These are phyloP conservation scores for Pandemis heparana DNA, from an alignment of 2,888 invertebrate genomes.

Conservation along the genomic window DNA sequence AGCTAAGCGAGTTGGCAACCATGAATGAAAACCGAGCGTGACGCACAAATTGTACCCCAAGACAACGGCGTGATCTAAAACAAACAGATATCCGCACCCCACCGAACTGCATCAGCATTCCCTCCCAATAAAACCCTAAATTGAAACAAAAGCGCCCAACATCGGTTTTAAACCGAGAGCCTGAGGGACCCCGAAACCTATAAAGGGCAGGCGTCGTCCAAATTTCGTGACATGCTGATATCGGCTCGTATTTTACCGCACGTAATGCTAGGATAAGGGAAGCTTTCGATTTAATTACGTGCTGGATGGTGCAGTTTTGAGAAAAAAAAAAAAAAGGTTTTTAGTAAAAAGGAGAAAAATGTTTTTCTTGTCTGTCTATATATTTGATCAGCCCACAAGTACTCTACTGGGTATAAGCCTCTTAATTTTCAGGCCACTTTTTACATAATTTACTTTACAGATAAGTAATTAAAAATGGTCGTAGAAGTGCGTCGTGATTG, in stretches of 20 bases:
- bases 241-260: constrained; percentile 30
- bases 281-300: constrained; percentile 36
- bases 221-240: constrained; percentile 44
- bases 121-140: constrained; percentile 27
- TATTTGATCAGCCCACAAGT: too few relatives aligned
- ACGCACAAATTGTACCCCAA: not conserved
- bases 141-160: constrained; percentile 23
- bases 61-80: not conserved
- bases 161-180: constrained; percentile 24
- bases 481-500: too few relatives aligned
- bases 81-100: constrained; percentile 6
- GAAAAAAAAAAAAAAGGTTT: not conserved
- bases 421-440: too few relatives aligned
- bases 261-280: constrained; percentile 38
- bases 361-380: too few relatives aligned
- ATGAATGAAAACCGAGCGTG: not conserved
- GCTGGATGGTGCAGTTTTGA: constrained; percentile 25
- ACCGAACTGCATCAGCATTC: constrained; percentile 17
- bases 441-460: too few relatives aligned
- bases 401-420: too few relatives aligned
- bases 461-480: too few relatives aligned
- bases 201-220: constrained; percentile 43
- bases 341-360: too few relatives aligned
- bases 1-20: too few relatives aligned
- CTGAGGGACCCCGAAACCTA: constrained; percentile 26